Evolutionary conservation across 2,888 invertebrate species (phyloP), one percentile per base, ranked within the genome.

Genomic region (Calameuta idolon): DNA sequence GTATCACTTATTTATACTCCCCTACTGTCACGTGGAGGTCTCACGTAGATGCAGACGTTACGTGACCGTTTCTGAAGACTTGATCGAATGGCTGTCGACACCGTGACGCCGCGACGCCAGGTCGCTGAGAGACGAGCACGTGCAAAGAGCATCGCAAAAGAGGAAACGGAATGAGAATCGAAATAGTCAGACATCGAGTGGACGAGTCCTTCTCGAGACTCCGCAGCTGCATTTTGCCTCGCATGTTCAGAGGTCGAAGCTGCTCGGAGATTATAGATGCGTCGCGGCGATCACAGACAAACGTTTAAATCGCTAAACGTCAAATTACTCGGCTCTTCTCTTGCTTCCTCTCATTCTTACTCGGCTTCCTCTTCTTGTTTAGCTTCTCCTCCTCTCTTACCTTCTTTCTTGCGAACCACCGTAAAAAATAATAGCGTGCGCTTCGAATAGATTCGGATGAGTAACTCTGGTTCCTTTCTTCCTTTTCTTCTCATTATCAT

Each of bases 281-380:
- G 88, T 89, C 88, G 83, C 84, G 84, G 81, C 87, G 89, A 90
- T 90, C 90, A 90, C 90, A 90, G 89, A 89, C 90, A 88, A 90
- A 89, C 90, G 89, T 89, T 90, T 91, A 90, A 89, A 89, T 88
- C 87, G 86, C 89, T 90, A 91, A 91, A 89, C 90, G 86, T 89
- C 88, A 87, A 91, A 90, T 91, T 91, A 90, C 87, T 82, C 81
- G 85, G 83, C 81, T 81, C 80, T 82, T 80, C 81, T 80, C 80
- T 79, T 83, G 71, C 76, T 74, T 73, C 76, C 77, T 76, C 71
- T 15, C 11, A 23, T n/a, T 69, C 69, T 23, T 73, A 23, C 12
- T 74, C 68, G 69, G 71, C 69, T 34, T 34, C 34, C 33, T 34
- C 76, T 73, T 73, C 75, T 74, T 76, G 77, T 77, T 81, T 79